These are phyloP conservation scores for Microchrysa polita DNA, from an alignment of 2,888 invertebrate species.

Conservation along the genomic window DNA sequence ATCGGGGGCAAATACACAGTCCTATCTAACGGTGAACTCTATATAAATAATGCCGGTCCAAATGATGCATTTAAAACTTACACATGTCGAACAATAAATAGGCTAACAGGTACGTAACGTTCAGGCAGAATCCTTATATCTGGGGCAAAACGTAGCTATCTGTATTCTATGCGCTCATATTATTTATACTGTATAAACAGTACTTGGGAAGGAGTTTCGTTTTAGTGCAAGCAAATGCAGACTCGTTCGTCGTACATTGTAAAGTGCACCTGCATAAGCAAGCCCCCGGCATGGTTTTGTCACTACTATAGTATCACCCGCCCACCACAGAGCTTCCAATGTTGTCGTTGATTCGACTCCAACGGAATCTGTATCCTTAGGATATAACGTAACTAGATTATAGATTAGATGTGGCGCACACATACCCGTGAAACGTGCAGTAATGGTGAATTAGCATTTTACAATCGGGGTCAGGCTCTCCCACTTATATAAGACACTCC, in stretches of 20 bases:
- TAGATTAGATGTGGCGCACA: slow-evolving; percentile 15
- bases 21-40: slow-evolving; percentile 82
- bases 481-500: not conserved
- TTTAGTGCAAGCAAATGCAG: too few relatives aligned
- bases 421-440: slow-evolving; percentile 2
- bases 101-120: slow-evolving; percentile 70
- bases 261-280: not conserved
- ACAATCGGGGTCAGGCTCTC: slow-evolving; percentile 29
- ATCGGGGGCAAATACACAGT: slow-evolving; percentile 81
- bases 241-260: too few relatives aligned
- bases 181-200: slow-evolving; percentile 1
- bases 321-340: slow-evolving; percentile 3
- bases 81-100: slow-evolving; percentile 83
- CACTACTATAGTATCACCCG: not conserved
- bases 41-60: slow-evolving; percentile 81
- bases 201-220: slow-evolving; percentile 10
- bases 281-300: not conserved
- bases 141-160: not conserved
- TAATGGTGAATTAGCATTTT: slow-evolving; percentile 37
- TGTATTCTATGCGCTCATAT: not conserved
- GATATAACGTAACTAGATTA: slow-evolving; percentile 17
- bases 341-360: slow-evolving; percentile 28
- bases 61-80: slow-evolving; percentile 83
- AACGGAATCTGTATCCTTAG: slow-evolving; percentile 5
- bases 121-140: not conserved